A percentile compares a stretch with the other conserved stretches of the same genome.
Conservation (phyloP, 1,140 invertebrate genomes). For the Bombyx mandarina region DNA sequence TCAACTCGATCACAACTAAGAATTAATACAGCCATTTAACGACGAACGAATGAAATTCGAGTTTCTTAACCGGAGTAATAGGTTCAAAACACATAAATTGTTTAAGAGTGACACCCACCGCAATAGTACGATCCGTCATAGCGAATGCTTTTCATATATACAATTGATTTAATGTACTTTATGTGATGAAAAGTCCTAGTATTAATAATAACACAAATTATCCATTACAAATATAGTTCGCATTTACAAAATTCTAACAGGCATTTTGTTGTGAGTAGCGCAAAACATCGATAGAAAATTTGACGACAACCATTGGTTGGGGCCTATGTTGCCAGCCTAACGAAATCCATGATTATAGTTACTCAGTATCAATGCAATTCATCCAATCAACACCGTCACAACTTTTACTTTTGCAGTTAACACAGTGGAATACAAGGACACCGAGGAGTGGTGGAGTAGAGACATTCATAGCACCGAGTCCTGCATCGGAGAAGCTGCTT, state of each 20-base stretch:
- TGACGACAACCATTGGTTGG: slow-evolving; percentile 50
- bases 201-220: background rate
- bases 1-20: background rate
- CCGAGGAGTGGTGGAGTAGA: too few relatives aligned
- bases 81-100: background rate
- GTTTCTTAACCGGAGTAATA: slow-evolving; percentile 3
- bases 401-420: too few relatives aligned
- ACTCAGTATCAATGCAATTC: too few relatives aligned
- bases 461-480: too few relatives aligned
- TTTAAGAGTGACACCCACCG: slow-evolving; percentile 36
- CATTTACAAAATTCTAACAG: background rate
- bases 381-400: too few relatives aligned
- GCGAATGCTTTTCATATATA: slow-evolving; percentile 9
- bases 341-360: background rate
- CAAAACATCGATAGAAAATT: slow-evolving; percentile 25
- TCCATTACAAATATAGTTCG: background rate
- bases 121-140: slow-evolving; percentile 49
- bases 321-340: slow-evolving; percentile 10
- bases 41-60: background rate
- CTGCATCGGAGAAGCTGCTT: too few relatives aligned
- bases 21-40: too few relatives aligned
- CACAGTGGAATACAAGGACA: too few relatives aligned
- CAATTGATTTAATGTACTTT: background rate
- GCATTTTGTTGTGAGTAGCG: background rate
- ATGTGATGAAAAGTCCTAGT: too few relatives aligned